These are phyloP conservation scores for Sepiola atlantica DNA, from an alignment of 2,888 invertebrate species.

Conservation along the genomic window DNA sequence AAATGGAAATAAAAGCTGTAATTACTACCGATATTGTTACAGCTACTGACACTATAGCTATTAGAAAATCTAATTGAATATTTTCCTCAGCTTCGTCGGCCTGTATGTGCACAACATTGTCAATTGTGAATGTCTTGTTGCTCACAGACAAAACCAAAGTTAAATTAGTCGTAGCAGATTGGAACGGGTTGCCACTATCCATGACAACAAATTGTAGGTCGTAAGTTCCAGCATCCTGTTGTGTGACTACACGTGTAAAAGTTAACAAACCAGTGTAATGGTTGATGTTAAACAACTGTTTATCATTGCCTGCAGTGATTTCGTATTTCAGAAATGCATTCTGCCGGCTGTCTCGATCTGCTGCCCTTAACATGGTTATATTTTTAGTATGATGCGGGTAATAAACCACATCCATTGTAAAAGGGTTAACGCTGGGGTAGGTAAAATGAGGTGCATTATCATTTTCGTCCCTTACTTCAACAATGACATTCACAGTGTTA, in stretches of 20 bases:
- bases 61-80: slow-evolving; percentile 10
- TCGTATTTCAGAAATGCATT: slow-evolving; percentile 6
- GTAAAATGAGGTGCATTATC: neutral
- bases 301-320: neutral
- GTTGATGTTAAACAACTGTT: neutral
- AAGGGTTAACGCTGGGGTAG: neutral
- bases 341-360: neutral
- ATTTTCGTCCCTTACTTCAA: neutral
- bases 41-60: slow-evolving; percentile 2
- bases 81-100: slow-evolving; percentile 15
- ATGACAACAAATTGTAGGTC: slow-evolving; percentile 32
- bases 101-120: neutral
- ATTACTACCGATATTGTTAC: slow-evolving; percentile 8
- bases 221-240: slow-evolving; percentile 15
- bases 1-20: slow-evolving; percentile 16
- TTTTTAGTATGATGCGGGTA: slow-evolving; percentile 14
- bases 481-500: slow-evolving; percentile 32
- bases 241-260: neutral
- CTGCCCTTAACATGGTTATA: neutral
- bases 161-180: neutral
- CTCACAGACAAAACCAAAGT: neutral
- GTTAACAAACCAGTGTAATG: neutral
- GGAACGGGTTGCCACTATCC: slow-evolving; percentile 5
- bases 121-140: neutral
- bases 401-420: slow-evolving; percentile 15